A percentile compares a stretch with the other conserved stretches of the same genome.
Conservation (phyloP, 2,888 invertebrate genomes). For the Pasiphila rectangulata region DNA sequence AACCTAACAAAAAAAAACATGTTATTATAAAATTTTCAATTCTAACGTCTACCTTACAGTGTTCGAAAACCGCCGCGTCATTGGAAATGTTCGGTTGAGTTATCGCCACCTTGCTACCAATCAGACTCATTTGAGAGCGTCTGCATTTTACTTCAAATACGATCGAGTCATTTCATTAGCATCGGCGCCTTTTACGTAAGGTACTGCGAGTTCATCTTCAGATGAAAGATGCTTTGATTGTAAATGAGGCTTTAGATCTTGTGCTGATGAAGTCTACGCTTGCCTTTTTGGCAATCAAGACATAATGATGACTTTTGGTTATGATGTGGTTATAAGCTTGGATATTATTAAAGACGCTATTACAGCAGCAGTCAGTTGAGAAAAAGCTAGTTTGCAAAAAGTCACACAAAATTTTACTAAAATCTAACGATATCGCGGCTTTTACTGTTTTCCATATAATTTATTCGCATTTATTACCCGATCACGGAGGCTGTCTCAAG, state of each 20-base stretch:
- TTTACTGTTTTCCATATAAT: constrained; percentile 19
- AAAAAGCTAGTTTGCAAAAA: background rate
- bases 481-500: constrained; percentile 30
- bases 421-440: constrained; percentile 10
- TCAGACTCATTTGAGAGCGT: constrained; percentile 25
- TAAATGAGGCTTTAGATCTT: constrained; percentile 14
- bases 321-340: background rate
- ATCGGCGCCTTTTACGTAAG: constrained; percentile 19
- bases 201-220: constrained; percentile 16
- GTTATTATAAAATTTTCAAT: too few species aligned
- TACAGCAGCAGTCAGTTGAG: background rate
- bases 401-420: too few species aligned
- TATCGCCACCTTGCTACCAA: constrained; percentile 26
- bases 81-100: constrained; percentile 18
- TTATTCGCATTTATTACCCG: constrained; percentile 31
- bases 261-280: constrained; percentile 11
- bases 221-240: constrained; percentile 23
- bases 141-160: constrained; percentile 28
- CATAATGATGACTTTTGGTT: background rate
- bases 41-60: background rate
- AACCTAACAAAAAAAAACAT: too few species aligned
- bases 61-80: constrained; percentile 11
- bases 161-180: constrained; percentile 23
- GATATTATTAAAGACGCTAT: background rate
- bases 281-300: constrained; percentile 9